Percentiles rank a stretch among this genome's conserved stretches.
These are phyloP conservation scores for Icerya purchasi DNA, from an alignment of 2,888 invertebrate species.

Conservation along the genomic window DNA sequence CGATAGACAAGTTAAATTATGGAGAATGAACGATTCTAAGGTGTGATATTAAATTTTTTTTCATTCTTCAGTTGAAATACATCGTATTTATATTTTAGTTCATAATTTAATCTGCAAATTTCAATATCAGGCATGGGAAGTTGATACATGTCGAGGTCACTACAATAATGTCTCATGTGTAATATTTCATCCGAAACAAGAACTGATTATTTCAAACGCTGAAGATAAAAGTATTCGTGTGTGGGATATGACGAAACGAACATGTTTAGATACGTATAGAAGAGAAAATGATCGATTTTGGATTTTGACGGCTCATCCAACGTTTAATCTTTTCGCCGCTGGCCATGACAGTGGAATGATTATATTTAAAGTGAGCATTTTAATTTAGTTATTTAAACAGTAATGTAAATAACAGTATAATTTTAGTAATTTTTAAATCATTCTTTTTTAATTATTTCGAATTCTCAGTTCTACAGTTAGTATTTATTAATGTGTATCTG, in stretches of 20 bases:
- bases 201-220: conserved; percentile 86
- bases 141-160: conserved; percentile 97
- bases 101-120: too few species aligned
- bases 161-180: conserved; percentile 98
- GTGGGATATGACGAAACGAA: conserved; percentile 94
- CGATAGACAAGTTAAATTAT: conserved; percentile 88
- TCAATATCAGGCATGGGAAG: conserved; percentile 64
- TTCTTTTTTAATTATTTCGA: too few species aligned
- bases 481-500: too few species aligned
- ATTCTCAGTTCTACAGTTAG: too few species aligned
- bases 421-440: too few species aligned
- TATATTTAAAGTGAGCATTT: conserved; percentile 42
- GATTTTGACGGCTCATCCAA: conserved; percentile 87
- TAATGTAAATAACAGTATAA: too few species aligned
- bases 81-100: too few species aligned
- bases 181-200: conserved; percentile 89
- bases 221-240: conserved; percentile 95
- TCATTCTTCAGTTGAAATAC: too few species aligned
- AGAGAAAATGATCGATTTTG: conserved; percentile 94
- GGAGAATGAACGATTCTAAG: conserved; percentile 97
- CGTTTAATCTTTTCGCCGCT: conserved; percentile 92
- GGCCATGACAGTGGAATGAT: conserved; percentile 96
- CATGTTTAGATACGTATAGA: conserved; percentile 74
- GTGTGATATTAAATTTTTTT: too few species aligned
- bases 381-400: too few species aligned